Evolutionary conservation across 2,113 vertebrate genomes (phyloP).

Genomic region (Lampris megalopsis): DNA sequence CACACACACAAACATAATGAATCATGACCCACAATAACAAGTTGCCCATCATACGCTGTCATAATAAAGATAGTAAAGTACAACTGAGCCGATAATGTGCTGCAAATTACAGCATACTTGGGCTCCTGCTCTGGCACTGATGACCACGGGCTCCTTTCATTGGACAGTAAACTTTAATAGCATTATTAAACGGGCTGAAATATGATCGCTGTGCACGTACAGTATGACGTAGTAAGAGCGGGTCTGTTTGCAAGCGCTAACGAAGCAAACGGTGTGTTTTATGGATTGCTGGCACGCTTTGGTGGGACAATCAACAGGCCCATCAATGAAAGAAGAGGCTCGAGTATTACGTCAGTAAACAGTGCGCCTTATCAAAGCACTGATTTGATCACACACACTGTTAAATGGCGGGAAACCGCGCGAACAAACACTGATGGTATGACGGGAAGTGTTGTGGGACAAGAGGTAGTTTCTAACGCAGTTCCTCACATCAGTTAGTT

Average conservation of each 20-base stretch:
- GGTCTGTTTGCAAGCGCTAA: slow-evolving; percentile 48
- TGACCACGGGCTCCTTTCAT: slow-evolving; percentile 68
- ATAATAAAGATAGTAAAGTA: slow-evolving; percentile 56
- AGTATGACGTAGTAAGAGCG: slow-evolving; percentile 29
- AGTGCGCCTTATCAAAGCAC: slow-evolving; percentile 39
- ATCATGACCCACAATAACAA: slow-evolving; percentile 27
- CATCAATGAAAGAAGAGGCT: slow-evolving; percentile 60
- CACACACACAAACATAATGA: slow-evolving; percentile 27
- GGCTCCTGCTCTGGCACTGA: slow-evolving; percentile 61
- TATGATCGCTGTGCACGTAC: slow-evolving; percentile 41
- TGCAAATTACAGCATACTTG: slow-evolving; percentile 65
- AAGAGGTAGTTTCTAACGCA: too few relatives aligned
- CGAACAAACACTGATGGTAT: slow-evolving; percentile 25
- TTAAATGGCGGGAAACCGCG: slow-evolving; percentile 13
- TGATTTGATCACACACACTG: slow-evolving; percentile 36
- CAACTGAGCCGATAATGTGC: slow-evolving; percentile 59
- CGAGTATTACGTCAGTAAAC: slow-evolving; percentile 45
- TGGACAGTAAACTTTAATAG: slow-evolving; percentile 78
- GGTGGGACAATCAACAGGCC: slow-evolving; percentile 48
- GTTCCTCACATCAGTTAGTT: too few relatives aligned
- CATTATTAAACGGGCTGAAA: slow-evolving; percentile 71
- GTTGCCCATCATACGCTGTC: slow-evolving; percentile 51
- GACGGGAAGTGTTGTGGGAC: not conserved
- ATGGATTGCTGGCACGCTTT: slow-evolving; percentile 53
- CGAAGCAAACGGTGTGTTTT: slow-evolving; percentile 61